A percentile compares a stretch with the other conserved stretches of the same genome.
Conservation (phyloP, 2,797 vertebrate genomes). For the Rachycentron canadum region DNA sequence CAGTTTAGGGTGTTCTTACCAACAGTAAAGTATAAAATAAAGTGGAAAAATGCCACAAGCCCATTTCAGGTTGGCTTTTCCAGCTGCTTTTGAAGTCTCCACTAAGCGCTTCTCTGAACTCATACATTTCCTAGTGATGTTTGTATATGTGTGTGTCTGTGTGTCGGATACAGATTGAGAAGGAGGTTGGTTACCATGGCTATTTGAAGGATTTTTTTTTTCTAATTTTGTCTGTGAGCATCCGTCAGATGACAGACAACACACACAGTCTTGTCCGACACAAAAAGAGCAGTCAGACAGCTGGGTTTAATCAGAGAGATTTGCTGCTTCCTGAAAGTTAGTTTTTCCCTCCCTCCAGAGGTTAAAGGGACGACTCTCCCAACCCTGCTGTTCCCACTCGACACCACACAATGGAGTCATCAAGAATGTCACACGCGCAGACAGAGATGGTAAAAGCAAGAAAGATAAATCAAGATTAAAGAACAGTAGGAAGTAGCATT, state of each 20-base stretch:
- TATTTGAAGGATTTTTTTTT: slow-evolving; percentile 23
- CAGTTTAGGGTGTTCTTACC: not conserved
- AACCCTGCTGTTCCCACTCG: slow-evolving; percentile 64
- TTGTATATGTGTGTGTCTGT: slow-evolving; percentile 7
- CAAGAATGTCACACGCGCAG: slow-evolving; percentile 51
- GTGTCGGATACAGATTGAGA: slow-evolving; percentile 23
- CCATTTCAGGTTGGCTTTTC: slow-evolving; percentile 43
- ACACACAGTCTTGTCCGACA: slow-evolving; percentile 61
- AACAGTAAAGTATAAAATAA: not conserved
- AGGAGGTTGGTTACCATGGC: slow-evolving; percentile 75
- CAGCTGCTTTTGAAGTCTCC: slow-evolving; percentile 31
- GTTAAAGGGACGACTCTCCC: slow-evolving; percentile 69
- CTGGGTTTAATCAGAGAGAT: slow-evolving; percentile 82
- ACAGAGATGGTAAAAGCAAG: slow-evolving; percentile 11
- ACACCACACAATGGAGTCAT: slow-evolving; percentile 64
- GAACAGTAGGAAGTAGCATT: slow-evolving; percentile 50
- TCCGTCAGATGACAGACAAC: slow-evolving; percentile 62
- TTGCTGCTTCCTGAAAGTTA: slow-evolving; percentile 73
- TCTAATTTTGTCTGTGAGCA: slow-evolving; percentile 67
- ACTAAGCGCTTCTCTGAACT: slow-evolving; percentile 26
- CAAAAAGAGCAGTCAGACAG: slow-evolving; percentile 64
- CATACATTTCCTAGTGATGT: slow-evolving; percentile 37
- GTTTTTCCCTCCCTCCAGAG: slow-evolving; percentile 57
- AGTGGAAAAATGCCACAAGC: slow-evolving; percentile 47
- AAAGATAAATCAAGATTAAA: slow-evolving; percentile 51